phyloP scores from a whole-genome alignment of 2,113 vertebrate species.

The Regulus satrapa region DNA sequence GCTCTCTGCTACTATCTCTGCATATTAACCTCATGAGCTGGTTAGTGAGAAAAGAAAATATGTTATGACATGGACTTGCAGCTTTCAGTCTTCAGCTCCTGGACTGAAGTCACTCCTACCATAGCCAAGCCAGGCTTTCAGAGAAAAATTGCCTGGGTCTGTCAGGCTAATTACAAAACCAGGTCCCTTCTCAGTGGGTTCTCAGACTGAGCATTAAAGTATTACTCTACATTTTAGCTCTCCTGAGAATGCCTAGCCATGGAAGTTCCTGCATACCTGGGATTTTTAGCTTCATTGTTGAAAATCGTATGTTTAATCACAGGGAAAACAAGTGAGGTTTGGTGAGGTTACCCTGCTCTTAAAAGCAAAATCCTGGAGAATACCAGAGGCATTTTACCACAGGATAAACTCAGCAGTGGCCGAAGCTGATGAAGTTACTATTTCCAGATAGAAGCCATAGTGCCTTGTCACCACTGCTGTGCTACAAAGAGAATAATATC shows the following conservation, averaged over 20 bases:
- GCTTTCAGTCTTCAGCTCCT: background rate
- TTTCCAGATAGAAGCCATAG: background rate
- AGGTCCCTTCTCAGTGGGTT: background rate
- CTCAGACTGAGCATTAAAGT: background rate
- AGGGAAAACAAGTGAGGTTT: background rate
- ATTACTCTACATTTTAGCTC: background rate
- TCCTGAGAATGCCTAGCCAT: background rate
- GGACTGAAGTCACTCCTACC: background rate
- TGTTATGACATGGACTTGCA: background rate
- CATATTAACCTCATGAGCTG: background rate
- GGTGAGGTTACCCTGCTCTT: background rate
- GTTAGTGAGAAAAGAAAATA: background rate
- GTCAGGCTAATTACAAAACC: background rate
- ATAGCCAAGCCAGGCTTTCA: background rate
- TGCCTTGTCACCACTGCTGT: background rate
- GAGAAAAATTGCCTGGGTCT: background rate
- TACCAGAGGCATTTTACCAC: background rate
- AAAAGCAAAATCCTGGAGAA: background rate
- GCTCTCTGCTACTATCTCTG: too few relatives aligned
- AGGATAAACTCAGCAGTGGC: background rate
- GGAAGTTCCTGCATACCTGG: background rate
- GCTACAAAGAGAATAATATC: background rate
- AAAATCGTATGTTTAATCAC: background rate
- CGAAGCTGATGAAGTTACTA: background rate
- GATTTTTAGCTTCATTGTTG: background rate